Evolutionary conservation across 2,888 invertebrate species (phyloP), one percentile per base, ranked within the genome.

Genomic region (Allolobophora icterica): DNA sequence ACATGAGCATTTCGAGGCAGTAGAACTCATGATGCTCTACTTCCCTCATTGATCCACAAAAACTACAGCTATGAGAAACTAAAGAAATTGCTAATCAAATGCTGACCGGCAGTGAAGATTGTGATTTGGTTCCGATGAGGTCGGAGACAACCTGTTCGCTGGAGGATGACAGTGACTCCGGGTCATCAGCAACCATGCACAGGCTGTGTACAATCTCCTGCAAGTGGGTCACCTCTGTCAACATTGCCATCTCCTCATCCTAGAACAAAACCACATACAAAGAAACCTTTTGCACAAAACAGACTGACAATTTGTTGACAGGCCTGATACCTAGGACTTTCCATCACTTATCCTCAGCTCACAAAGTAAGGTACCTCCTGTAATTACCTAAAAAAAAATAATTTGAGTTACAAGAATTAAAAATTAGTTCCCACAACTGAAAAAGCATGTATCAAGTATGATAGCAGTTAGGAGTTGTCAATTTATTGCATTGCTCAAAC

Each of bases 241-340:
- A 96, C 97, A 99, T 97, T 91, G 98, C 97, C 94, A 99, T 97
- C 96, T 99, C 99, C 95, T 98, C 97, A 95, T 98, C 98, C 98
- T 98, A 87, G n/a, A 30, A 71, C 71, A 71, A 30, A n/a, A 71
- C 8, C 30, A 71, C n/a, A n/a, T 71, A 30, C 71, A n/a, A 11
- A 71, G 71, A 71, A 71, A 71, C 30, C 45, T 71, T 71, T 71
- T 71, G 71, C 17, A 1, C n/a, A n/a, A n/a, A n/a, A n/a, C n/a
- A n/a, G 71, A 71, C n/a, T 71, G 30, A n/a, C 17, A 13, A 71
- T n/a, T 71, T n/a, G 71, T 2, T 71, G 71, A 71, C 71, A n/a
- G n/a, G 17, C 71, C n/a, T n/a, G 11, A 52, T 24, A 52, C 8
- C 52, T n/a, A n/a, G n/a, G n/a, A n/a, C 52, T 52, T 52, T 5